Percentiles rank a stretch among this genome's conserved stretches.
These are phyloP conservation scores for Thera obeliscata DNA, from an alignment of 2,888 invertebrate species.

Conservation along the genomic window DNA sequence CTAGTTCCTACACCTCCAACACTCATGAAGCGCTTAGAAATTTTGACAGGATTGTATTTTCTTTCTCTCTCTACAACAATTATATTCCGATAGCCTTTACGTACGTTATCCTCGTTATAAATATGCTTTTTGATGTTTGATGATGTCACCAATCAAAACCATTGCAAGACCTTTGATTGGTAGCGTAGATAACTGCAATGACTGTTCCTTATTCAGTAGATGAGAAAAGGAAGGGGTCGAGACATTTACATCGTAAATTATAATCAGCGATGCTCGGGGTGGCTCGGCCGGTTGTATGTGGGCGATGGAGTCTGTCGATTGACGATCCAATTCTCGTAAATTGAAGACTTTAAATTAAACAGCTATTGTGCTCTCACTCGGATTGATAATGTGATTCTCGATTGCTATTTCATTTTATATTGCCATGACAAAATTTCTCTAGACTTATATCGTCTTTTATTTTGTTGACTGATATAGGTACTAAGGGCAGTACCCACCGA, in stretches of 20 bases:
- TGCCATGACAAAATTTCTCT: constrained; percentile 7
- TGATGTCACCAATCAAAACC: constrained; percentile 32
- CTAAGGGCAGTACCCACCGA: too few relatives aligned
- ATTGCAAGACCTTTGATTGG: constrained; percentile 9
- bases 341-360: constrained; percentile 36
- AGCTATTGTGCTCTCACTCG: constrained; percentile 23
- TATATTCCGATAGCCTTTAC: too few relatives aligned
- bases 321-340: constrained; percentile 38
- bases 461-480: too few relatives aligned
- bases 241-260: constrained; percentile 46
- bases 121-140: background rate
- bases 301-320: constrained; percentile 31
- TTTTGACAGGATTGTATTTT: too few relatives aligned
- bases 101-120: too few relatives aligned
- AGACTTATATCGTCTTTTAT: too few relatives aligned
- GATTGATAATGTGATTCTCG: constrained; percentile 27
- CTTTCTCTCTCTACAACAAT: too few relatives aligned
- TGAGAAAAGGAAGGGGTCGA: constrained; percentile 37
- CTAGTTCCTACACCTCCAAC: too few relatives aligned
- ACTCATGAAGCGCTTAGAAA: too few relatives aligned
- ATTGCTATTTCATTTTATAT: constrained; percentile 17
- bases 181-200: constrained; percentile 28
- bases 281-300: constrained; percentile 30
- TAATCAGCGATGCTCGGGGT: constrained; percentile 45
- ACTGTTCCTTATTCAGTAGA: constrained; percentile 35